Evolutionary conservation across 2,888 invertebrate genomes (phyloP).

Genomic region (Alsophila aescularia): DNA sequence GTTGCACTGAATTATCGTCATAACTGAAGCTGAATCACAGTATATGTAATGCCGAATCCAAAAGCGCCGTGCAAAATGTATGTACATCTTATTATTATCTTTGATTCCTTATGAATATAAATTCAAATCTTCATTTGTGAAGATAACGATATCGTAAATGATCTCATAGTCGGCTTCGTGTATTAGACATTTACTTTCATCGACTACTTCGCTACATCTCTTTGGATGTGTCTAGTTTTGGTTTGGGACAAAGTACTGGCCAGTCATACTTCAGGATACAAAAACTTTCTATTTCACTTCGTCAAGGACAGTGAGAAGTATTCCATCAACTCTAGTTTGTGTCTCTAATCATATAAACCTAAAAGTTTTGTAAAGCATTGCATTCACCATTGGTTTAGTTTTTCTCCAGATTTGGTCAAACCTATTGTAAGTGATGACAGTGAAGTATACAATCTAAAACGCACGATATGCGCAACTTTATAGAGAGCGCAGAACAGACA

Average conservation of each 20-base stretch:
- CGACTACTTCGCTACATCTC: slow-evolving; percentile 40
- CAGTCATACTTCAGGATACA: not conserved
- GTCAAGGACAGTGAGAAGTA: not conserved
- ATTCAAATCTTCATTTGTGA: slow-evolving; percentile 75
- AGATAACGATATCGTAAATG: slow-evolving; percentile 71
- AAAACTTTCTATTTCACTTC: slow-evolving; percentile 1
- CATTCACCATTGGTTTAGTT: not conserved
- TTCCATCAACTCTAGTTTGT: not conserved
- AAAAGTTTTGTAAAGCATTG: not conserved
- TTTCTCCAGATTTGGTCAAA: not conserved
- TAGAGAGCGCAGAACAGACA: slow-evolving; percentile 15
- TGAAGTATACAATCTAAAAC: slow-evolving; percentile 5
- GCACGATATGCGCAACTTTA: slow-evolving; percentile 52
- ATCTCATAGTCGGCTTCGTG: slow-evolving; percentile 53
- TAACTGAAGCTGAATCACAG: slow-evolving; percentile 38
- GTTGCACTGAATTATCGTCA: not conserved
- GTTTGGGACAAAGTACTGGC: slow-evolving; percentile 21
- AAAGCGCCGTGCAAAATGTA: slow-evolving; percentile 43
- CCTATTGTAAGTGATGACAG: too few species aligned
- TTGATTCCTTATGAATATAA: slow-evolving; percentile 46
- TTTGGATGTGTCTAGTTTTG: slow-evolving; percentile 14
- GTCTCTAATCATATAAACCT: not conserved
- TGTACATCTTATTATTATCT: slow-evolving; percentile 47
- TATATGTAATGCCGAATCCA: slow-evolving; percentile 31
- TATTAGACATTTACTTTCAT: slow-evolving; percentile 20